A percentile compares a stretch with the other conserved stretches of the same genome.
These are phyloP conservation scores for Ecliptopera silaceata DNA, from an alignment of 2,888 invertebrate genomes.

Conservation along the genomic window DNA sequence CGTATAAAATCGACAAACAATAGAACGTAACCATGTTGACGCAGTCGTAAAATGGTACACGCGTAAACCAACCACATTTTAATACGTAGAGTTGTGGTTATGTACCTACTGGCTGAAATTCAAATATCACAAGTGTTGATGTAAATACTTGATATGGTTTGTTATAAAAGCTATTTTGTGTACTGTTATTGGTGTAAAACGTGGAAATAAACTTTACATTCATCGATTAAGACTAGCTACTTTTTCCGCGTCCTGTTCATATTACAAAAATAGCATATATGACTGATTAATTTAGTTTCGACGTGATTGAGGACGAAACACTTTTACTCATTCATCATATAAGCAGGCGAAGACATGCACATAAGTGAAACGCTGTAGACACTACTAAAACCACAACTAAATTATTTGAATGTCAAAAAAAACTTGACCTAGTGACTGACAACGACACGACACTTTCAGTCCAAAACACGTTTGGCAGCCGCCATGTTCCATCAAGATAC, in stretches of 20 bases:
- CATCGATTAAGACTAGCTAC: too few species aligned
- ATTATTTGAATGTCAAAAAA: neutral
- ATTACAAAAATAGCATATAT: too few species aligned
- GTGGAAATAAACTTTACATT: too few species aligned
- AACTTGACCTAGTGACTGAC: constrained; percentile 5
- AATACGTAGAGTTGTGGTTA: constrained; percentile 7
- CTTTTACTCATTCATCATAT: too few species aligned
- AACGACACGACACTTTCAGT: constrained; percentile 11
- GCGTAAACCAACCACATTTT: constrained; percentile 17
- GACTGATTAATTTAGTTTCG: too few species aligned
- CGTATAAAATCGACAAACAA: constrained; percentile 34
- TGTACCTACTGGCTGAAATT: neutral
- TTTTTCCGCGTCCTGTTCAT: too few species aligned
- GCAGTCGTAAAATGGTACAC: constrained; percentile 27
- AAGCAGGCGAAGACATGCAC: too few species aligned
- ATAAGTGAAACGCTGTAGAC: too few species aligned
- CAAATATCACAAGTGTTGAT: neutral
- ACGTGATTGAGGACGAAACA: too few species aligned
- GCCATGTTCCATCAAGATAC: constrained; percentile 7
- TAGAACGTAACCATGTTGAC: constrained; percentile 31
- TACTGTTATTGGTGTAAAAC: neutral
- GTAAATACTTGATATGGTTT: neutral
- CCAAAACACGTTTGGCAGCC: neutral
- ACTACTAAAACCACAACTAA: neutral
- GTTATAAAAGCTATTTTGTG: neutral